Base-by-base conservation (phyloP, 2,113 vertebrate species). In the Labeo rohita region DNA sequence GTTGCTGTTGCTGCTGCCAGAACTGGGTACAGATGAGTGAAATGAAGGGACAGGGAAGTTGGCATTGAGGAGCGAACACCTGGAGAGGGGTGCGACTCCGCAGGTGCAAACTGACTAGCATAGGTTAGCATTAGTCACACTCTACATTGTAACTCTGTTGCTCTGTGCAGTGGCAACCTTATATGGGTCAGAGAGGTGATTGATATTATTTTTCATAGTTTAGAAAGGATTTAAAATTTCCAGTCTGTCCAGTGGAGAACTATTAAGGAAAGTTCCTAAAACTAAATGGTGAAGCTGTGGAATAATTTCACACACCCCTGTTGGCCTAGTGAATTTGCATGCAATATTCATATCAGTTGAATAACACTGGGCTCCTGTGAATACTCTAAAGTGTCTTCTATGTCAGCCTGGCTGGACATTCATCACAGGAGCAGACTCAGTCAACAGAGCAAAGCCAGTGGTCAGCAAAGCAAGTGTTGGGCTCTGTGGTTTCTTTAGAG, bases 1-100 rank as follows among this genome's bases (percentile, higher is more conserved):
- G 88, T 93, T 90, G 89, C 90, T 90, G 91, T 80, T 87, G 70
- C 87, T 88, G 7, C 21, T 76, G 76, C 77, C 81, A 84, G 68
- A 16, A 36, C 15, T 21, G 6, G 87, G 74, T 70, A 65, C 43
- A 65, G 47, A 66, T 54, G n/a, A 73, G 23, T 73, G 39, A 66
- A 80, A 77, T 65, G 28, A 61, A 49, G 50, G 49, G 63, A 45
- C 72, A 59, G 50, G 23, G 63, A 36, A 59, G 73, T 49, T 76
- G 39, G 78, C 50, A 76, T 74, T 21, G 9, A 73, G 28, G 49
- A 45, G 11, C n/a, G 9, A 65, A 80, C 78, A 66, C 36, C 36
- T 80, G 28, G 61, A 56, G 18, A 54, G 28, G 15, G 11, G 43
- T 74, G 59, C 10, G 8, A 50, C 47, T 15, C n/a, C 49, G 43